A percentile compares a stretch with the other conserved stretches of the same genome.
Conservation (phyloP, 2,888 invertebrate genomes). For the Bembecia ichneumoniformis region DNA sequence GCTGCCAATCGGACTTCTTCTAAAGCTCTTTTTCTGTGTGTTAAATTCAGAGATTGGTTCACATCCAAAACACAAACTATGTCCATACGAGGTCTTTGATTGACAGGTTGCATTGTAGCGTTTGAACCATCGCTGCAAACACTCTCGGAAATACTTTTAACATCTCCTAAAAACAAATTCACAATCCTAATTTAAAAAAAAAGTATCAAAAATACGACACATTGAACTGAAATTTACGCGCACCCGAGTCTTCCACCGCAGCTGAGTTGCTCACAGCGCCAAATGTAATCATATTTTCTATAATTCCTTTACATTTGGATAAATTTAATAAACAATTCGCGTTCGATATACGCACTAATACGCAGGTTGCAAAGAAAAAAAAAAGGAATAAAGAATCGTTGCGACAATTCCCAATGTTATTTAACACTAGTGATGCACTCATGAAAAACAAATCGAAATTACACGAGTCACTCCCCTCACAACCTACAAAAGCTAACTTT, state of each 20-base stretch:
- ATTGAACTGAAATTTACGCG: conserved; percentile 1
- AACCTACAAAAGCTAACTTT: no score
- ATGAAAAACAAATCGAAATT: background rate
- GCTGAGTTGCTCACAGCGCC: conserved; percentile 52
- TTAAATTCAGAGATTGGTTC: conserved; percentile 78
- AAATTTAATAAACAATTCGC: conserved; percentile 38
- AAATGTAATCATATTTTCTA: conserved; percentile 63
- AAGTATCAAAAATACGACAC: conserved; percentile 5
- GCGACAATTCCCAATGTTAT: conserved; percentile 31
- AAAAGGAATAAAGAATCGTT: conserved; percentile 11
- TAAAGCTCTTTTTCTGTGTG: conserved; percentile 83
- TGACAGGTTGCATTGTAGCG: conserved; percentile 59
- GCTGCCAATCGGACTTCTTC: conserved; percentile 90
- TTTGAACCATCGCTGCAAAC: conserved; percentile 69
- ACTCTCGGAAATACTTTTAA: conserved; percentile 67
- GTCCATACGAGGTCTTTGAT: conserved; percentile 81
- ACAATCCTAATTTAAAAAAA: conserved; percentile 11
- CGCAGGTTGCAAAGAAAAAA: conserved; percentile 18
- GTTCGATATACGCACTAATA: conserved; percentile 34
- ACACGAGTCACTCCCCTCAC: no score
- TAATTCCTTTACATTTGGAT: conserved; percentile 48
- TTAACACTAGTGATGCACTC: conserved; percentile 51
- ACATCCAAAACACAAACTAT: conserved; percentile 90
- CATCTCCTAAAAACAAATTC: conserved; percentile 46
- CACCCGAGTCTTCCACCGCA: conserved; percentile 60